Conservation (phyloP, 2,888 invertebrate species). For the Nipponacmea schrenckii region DNA sequence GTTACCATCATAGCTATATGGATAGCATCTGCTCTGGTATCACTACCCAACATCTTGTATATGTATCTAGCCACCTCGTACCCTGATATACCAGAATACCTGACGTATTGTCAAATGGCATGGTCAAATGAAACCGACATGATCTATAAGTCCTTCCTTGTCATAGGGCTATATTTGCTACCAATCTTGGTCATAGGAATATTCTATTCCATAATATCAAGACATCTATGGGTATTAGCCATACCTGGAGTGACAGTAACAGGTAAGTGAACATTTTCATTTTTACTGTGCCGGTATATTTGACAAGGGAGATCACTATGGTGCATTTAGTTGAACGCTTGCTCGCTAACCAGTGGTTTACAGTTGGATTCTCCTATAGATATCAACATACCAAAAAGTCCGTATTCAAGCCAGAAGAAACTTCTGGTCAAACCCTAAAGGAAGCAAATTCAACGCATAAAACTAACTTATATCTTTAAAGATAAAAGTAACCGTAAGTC, state of each 20-base stretch:
- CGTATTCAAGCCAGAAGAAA: too few relatives aligned
- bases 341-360: too few relatives aligned
- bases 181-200: slow-evolving; percentile 35
- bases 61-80: slow-evolving; percentile 23
- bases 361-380: too few relatives aligned
- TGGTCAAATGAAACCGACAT: slow-evolving; percentile 17
- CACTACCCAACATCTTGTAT: slow-evolving; percentile 31
- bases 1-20: slow-evolving; percentile 34
- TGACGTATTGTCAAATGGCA: slow-evolving; percentile 24
- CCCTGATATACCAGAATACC: slow-evolving; percentile 26
- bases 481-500: too few relatives aligned
- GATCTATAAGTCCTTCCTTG: slow-evolving; percentile 28
- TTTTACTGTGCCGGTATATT: too few relatives aligned
- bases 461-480: too few relatives aligned
- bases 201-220: slow-evolving; percentile 37
- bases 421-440: too few relatives aligned
- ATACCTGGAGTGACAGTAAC: slow-evolving; percentile 27
- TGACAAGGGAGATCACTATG: too few relatives aligned
- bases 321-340: too few relatives aligned
- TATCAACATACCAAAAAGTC: too few relatives aligned
- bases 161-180: slow-evolving; percentile 31
- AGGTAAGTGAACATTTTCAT: slow-evolving; percentile 14
- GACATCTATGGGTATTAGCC: slow-evolving; percentile 35
- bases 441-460: too few relatives aligned
- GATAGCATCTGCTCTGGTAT: slow-evolving; percentile 28